Base-by-base conservation (phyloP, 2,888 invertebrate species). In the Nematopogon swammerdamellus region DNA sequence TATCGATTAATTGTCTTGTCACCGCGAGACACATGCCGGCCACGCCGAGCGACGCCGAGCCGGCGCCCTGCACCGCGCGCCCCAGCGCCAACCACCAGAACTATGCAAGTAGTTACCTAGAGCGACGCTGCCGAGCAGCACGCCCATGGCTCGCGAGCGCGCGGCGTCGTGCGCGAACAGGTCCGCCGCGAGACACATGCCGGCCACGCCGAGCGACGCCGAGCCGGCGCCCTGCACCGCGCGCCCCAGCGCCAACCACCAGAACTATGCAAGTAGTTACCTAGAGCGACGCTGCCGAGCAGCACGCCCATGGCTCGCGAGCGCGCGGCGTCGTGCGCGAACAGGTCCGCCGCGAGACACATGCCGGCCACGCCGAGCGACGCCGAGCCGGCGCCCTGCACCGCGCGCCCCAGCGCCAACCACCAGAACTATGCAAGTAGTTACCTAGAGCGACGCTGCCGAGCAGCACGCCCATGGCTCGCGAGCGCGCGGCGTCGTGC, bases 381-480 rank as follows among this genome's bases (percentile, higher is more conserved):
- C 52, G 72, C 72, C 46, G 70, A 69, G 49, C 68, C 74, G 36
- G 63, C 66, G 36, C 70, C 70, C 57, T 70, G 72, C 55, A 63
- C 60, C 55, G 56, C 68, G 30, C 67, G 67, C 47, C 59, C 68
- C 14, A 42, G 6, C 16, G 44, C 29, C 45, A 18, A 44, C 48
- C 14, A 19, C 44, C 29, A 29, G 16, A 19, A 25, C 8, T 25
- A 6, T 44, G 44, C 18, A 19, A 18, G 5, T 6, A 36, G 36
- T 8, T 53, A 71, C 76, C 76, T 1, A 75, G 63, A 0, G 76
- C 76, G 11, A 74, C 72, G 30, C 75, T 77, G 0, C 75, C 76
- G 16, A 75, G 68, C 51, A 75, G 60, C 47, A 65, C 65, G 10
- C 62, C 68, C 29, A 72, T 57, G 18, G 68, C 71, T 1, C 62